These are phyloP conservation scores for Electrophaes corylata DNA, from an alignment of 2,888 invertebrate genomes.

Conservation along the genomic window DNA sequence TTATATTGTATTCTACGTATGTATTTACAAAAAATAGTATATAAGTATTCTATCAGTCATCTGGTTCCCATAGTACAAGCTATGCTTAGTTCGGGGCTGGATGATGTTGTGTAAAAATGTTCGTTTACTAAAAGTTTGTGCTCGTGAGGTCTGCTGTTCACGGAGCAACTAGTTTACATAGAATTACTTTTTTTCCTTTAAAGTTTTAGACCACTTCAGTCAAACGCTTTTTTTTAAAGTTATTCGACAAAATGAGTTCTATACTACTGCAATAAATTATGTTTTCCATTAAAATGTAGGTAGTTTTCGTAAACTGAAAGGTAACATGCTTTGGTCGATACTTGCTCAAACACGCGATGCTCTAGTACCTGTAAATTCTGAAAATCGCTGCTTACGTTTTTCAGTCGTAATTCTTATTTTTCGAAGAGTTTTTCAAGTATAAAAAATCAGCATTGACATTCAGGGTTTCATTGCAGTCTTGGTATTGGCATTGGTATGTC, in stretches of 20 bases:
- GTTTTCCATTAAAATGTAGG: constrained; percentile 17
- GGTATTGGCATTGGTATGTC: too few species aligned
- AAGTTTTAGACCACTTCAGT: background rate
- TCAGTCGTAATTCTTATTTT: constrained; percentile 45
- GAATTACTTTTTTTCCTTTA: background rate
- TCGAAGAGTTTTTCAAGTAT: constrained; percentile 2
- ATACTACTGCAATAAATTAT: constrained; percentile 10
- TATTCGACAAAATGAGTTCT: background rate
- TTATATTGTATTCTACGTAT: too few species aligned
- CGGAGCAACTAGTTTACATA: too few species aligned
- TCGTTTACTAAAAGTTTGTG: too few species aligned
- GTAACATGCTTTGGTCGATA: constrained; percentile 47
- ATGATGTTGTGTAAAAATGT: background rate
- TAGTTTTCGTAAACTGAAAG: constrained; percentile 16
- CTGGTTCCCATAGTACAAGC: background rate
- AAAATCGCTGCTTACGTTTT: constrained; percentile 50
- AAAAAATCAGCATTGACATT: too few species aligned
- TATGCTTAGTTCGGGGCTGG: background rate
- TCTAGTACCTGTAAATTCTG: constrained; percentile 54
- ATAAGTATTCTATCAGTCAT: background rate
- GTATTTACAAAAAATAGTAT: background rate
- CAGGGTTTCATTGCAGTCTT: too few species aligned
- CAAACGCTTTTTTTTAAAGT: background rate
- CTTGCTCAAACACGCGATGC: constrained; percentile 47
- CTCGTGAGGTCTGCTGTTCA: too few species aligned